Conservation (phyloP, 2,797 vertebrate genomes). For the Rhyacichthys aspro region DNA sequence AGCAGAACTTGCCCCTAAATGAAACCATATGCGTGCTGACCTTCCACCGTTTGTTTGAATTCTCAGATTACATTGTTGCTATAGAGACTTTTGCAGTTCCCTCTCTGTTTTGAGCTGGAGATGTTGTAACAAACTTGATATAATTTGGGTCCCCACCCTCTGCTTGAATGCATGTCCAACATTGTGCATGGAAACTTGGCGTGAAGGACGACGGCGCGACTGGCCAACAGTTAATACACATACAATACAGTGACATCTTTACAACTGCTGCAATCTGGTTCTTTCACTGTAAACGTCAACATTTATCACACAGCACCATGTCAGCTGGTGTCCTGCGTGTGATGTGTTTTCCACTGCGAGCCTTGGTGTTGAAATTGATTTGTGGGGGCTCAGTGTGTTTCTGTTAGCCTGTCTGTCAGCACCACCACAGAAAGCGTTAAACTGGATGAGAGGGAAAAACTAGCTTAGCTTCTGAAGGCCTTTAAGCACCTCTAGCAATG, state of each 20-base stretch:
- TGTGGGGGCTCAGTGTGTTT: constrained; percentile 33
- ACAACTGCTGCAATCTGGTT: constrained; percentile 62
- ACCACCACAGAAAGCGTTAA: constrained; percentile 37
- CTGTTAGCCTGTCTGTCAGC: constrained; percentile 61
- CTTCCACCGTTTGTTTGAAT: constrained; percentile 82
- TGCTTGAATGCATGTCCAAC: constrained; percentile 78
- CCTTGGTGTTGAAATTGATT: constrained; percentile 45
- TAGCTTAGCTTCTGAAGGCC: too few species aligned
- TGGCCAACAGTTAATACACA: constrained; percentile 61
- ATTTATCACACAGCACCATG: constrained; percentile 33
- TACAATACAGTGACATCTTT: constrained; percentile 74
- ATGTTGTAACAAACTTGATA: constrained; percentile 86
- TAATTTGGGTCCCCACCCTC: constrained; percentile 82
- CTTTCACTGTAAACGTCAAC: constrained; percentile 36
- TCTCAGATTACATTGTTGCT: constrained; percentile 83
- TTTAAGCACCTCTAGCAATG: too few species aligned
- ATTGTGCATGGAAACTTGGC: constrained; percentile 79
- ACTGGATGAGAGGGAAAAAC: constrained; percentile 9
- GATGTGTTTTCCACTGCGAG: constrained; percentile 27
- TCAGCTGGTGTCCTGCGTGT: constrained; percentile 32
- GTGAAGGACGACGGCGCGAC: constrained; percentile 17
- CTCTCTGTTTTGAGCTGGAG: constrained; percentile 75
- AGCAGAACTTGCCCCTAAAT: constrained; percentile 73
- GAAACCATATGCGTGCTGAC: constrained; percentile 82
- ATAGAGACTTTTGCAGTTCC: constrained; percentile 76